These are phyloP conservation scores for Phaethon lepturus DNA, from an alignment of 2,113 vertebrate genomes.

Conservation along the genomic window DNA sequence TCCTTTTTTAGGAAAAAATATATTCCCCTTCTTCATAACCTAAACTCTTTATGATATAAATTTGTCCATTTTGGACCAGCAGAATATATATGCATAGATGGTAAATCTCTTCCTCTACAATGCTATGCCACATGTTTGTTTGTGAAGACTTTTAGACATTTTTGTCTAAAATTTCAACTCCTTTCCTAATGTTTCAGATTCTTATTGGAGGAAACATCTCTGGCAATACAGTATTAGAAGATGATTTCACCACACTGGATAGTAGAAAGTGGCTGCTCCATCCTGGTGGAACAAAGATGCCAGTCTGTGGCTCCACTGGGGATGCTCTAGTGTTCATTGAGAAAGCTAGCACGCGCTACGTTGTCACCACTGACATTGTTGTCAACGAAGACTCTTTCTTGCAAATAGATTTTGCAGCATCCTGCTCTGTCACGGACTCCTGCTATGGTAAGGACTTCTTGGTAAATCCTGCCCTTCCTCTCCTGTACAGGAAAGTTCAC, in stretches of 20 bases:
- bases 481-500: background rate
- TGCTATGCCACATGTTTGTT: background rate
- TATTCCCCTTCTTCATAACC: background rate
- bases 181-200: constrained; percentile 78
- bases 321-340: constrained; percentile 97
- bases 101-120: background rate
- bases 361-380: constrained; percentile 93
- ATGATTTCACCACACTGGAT: constrained; percentile 91
- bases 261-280: constrained; percentile 95
- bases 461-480: background rate
- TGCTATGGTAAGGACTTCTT: constrained; percentile 88
- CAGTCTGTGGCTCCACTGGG: constrained; percentile 93
- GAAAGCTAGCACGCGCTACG: constrained; percentile 96
- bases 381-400: constrained; percentile 94
- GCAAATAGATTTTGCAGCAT: constrained; percentile 97
- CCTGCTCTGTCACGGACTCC: constrained; percentile 96
- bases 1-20: background rate
- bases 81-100: background rate
- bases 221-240: constrained; percentile 93
- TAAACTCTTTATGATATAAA: background rate
- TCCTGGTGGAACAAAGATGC: constrained; percentile 95
- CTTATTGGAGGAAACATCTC: constrained; percentile 97
- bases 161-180: background rate
- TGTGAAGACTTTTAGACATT: background rate
- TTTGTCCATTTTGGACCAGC: background rate